Evolutionary conservation across 2,113 vertebrate genomes (phyloP), one percentile per base, ranked within the genome.

Genomic region (Bubalus kerabau): DNA sequence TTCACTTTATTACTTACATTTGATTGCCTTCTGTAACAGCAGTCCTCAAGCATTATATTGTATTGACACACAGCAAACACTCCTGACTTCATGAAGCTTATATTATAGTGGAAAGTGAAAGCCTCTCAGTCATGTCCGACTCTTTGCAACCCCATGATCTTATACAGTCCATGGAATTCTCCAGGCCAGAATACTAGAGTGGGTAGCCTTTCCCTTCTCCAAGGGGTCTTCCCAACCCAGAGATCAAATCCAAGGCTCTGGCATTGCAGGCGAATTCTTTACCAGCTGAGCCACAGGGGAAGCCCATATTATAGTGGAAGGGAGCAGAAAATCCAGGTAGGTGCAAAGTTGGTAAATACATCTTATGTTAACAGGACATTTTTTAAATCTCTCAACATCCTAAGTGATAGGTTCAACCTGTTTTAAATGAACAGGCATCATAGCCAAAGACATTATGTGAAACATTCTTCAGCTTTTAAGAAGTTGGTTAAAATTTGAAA

Each of bases 401-500:
- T 81, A 46, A 11, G 13, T 81, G 30, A 40, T 13, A 64, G 15
- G 13, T 32, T 92, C 3, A 62, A 3, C 30, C 7, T 64, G 11
- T 12, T 71, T 87, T 86, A 82, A 95, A 11, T 60, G 16, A 30
- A 67, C 28, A 67, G 46, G 16, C 24, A 19, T 76, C 30, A 59
- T 48, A 78, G 9, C 36, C 23, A 67, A 93, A 7, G 14, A 50
- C 3, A 60, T 43, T 71, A 57, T 24, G 3, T 88, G 52, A 96
- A 62, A 14, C 12, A 62, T 46, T 88, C 5, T 87, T 59, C 50
- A 59, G 36, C 11, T 82, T 74, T 86, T 14, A 96, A 80, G 11
- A 96, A 80, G 15, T 93, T 90, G 21, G 48, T 54, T 96, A 24
- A 92, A 96, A 43, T 89, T 32, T 84, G 15, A 86, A 87, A 24